Percentiles rank a stretch among this genome's conserved stretches.
phyloP scores from a whole-genome alignment of 1,140 invertebrate species.

The Trypoxylus dichotomus region DNA sequence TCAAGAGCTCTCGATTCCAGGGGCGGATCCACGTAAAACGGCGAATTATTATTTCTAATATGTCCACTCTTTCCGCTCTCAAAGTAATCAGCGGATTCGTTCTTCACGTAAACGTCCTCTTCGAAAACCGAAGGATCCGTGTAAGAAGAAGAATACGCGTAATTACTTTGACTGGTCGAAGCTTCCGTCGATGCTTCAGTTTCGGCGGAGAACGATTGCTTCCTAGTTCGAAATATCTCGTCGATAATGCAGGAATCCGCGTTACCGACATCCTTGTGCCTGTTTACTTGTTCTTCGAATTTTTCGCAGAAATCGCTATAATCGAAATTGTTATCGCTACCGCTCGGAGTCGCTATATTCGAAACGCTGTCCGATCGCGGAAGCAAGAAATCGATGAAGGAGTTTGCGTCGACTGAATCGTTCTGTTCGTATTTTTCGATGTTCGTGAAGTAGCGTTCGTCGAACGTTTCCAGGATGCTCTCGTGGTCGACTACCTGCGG shows the following conservation, averaged over 20 bases:
- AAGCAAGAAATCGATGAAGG: constrained; percentile 36
- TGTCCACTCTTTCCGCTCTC: neutral
- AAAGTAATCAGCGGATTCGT: neutral
- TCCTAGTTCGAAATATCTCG: neutral
- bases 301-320: constrained; percentile 45
- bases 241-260: neutral
- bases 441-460: constrained; percentile 37
- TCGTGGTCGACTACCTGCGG: constrained; percentile 1
- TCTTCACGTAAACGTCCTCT: neutral
- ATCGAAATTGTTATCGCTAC: constrained; percentile 44
- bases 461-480: constrained; percentile 38
- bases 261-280: neutral
- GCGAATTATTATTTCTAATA: neutral
- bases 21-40: constrained; percentile 1
- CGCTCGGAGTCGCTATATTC: constrained; percentile 23
- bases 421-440: constrained; percentile 36
- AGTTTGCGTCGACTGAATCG: neutral
- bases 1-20: constrained; percentile 26
- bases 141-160: neutral
- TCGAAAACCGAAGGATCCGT: neutral
- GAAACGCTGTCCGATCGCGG: constrained; percentile 27
- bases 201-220: neutral
- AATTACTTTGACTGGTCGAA: constrained; percentile 3
- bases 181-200: neutral
- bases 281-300: constrained; percentile 32